phyloP scores from a whole-genome alignment of 1,140 invertebrate species.

The Macrosteles quadrilineatus region DNA sequence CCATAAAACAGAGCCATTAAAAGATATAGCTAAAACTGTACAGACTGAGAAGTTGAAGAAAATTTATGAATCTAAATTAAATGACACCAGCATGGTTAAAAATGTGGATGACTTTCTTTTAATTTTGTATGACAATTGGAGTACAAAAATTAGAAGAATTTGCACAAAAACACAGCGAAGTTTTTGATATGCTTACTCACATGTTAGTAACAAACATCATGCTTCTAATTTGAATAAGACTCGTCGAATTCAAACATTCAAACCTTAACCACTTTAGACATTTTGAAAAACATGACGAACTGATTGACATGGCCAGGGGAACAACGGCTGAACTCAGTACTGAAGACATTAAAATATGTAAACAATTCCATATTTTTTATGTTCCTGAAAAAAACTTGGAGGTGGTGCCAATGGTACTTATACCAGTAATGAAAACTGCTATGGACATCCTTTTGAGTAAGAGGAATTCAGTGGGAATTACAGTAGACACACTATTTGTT shows the following conservation, averaged over 20 bases:
- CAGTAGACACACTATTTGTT: slow-evolving; percentile 4
- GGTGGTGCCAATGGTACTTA: neutral
- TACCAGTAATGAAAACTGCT: slow-evolving; percentile 3
- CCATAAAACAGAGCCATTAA: neutral
- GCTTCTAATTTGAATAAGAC: neutral
- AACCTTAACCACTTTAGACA: neutral
- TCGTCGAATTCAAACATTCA: neutral
- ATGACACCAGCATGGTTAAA: neutral
- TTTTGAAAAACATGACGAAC: neutral
- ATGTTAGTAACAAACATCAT: neutral
- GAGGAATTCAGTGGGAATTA: slow-evolving; percentile 4
- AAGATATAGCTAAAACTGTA: neutral
- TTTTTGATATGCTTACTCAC: neutral
- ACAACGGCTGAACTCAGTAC: neutral
- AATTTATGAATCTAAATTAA: neutral
- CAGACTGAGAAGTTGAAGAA: neutral
- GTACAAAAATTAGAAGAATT: neutral
- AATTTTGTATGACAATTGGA: neutral
- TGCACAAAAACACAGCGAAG: neutral
- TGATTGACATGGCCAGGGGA: neutral
- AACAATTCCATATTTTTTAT: neutral
- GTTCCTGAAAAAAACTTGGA: slow-evolving; percentile 7
- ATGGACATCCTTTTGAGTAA: neutral
- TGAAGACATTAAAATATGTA: neutral
- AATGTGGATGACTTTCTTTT: neutral